Percentiles rank a stretch among this genome's conserved stretches.
Conservation (phyloP, 1,140 invertebrate species). For the Papilio dardanus region DNA sequence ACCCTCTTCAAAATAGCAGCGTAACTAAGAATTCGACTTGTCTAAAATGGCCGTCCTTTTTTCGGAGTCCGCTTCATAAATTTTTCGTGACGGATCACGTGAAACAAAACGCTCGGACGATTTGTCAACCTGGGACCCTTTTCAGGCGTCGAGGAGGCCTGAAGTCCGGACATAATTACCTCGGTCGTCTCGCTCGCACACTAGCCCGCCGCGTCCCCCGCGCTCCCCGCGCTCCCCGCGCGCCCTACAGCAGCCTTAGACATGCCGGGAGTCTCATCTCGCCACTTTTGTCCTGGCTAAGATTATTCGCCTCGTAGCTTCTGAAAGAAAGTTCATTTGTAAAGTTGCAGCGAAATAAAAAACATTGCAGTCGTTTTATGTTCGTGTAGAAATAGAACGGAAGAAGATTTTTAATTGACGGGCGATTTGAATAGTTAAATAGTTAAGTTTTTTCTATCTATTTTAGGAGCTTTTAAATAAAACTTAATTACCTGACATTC, state of each 20-base stretch:
- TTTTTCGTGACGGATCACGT: conserved; percentile 29
- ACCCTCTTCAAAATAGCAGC: conserved; percentile 11
- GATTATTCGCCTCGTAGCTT: conserved; percentile 18
- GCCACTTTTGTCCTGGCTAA: conserved; percentile 17
- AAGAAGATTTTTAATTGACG: neutral
- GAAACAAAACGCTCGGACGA: conserved; percentile 32
- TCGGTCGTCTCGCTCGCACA: neutral
- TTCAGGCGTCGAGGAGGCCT: conserved; percentile 23
- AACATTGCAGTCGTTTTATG: conserved; percentile 12
- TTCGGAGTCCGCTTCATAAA: conserved; percentile 26
- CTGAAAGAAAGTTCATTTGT: conserved; percentile 31
- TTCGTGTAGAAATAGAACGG: neutral
- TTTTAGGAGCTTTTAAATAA: neutral
- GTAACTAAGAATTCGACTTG: conserved; percentile 15
- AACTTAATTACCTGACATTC: neutral
- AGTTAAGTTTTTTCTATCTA: neutral
- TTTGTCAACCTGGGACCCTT: conserved; percentile 30
- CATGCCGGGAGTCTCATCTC: neutral
- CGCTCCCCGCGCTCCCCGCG: neutral
- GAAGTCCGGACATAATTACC: conserved; percentile 22
- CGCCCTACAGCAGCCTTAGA: neutral
- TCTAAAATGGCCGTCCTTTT: conserved; percentile 21
- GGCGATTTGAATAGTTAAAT: neutral
- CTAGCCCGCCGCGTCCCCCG: neutral
- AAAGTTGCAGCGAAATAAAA: conserved; percentile 18